These are phyloP conservation scores for Idaea straminata DNA, from an alignment of 2,888 invertebrate species.

Conservation along the genomic window DNA sequence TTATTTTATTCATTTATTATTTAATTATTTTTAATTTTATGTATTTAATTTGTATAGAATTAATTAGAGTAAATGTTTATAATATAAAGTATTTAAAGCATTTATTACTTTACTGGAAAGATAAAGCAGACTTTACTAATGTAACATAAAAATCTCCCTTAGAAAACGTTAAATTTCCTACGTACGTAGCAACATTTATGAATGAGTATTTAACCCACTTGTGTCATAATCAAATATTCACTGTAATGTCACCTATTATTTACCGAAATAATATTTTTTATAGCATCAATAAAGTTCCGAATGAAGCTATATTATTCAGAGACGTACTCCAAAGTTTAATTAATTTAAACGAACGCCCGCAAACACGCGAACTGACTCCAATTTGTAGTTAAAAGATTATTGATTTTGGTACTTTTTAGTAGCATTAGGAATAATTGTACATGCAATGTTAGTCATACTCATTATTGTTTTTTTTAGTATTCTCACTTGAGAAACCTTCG, in stretches of 20 bases:
- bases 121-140: no score
- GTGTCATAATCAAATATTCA: neutral
- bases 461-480: neutral
- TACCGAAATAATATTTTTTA: slow-evolving; percentile 35
- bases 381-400: slow-evolving; percentile 62
- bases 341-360: slow-evolving; percentile 54
- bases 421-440: slow-evolving; percentile 6
- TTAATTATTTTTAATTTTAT: no score
- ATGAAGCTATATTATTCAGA: slow-evolving; percentile 21
- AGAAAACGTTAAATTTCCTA: neutral
- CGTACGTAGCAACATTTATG: neutral
- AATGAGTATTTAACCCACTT: neutral
- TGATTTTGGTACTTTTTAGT: slow-evolving; percentile 29
- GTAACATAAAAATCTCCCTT: no score
- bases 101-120: no score
- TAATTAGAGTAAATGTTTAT: no score
- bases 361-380: slow-evolving; percentile 54
- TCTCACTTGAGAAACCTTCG: no score
- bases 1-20: no score
- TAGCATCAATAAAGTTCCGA: slow-evolving; percentile 49
- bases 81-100: no score
- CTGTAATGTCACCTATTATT: neutral
- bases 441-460: neutral
- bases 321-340: slow-evolving; percentile 46
- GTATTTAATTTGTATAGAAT: no score